phyloP scores from a whole-genome alignment of 2,888 invertebrate species.

The Xanthorhoe spadicearia region DNA sequence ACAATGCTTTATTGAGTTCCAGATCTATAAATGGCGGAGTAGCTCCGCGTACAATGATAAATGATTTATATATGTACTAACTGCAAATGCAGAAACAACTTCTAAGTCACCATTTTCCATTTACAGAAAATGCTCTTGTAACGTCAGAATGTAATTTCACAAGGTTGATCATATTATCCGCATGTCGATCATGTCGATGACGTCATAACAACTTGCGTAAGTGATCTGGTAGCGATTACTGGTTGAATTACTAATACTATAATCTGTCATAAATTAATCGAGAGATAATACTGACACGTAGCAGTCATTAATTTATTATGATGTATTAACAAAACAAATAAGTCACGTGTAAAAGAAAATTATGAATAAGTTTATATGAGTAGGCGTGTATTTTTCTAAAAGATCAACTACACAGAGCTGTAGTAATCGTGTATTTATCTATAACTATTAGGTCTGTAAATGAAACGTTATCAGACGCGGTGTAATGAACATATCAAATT shows the following conservation, averaged over 20 bases:
- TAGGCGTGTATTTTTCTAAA: too few relatives aligned
- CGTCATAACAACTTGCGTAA: conserved; percentile 18
- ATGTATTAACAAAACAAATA: neutral
- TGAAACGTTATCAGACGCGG: conserved; percentile 2
- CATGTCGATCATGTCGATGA: conserved; percentile 31
- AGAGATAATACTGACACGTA: conserved; percentile 12
- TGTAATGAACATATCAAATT: conserved; percentile 1
- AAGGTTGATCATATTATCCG: conserved; percentile 20
- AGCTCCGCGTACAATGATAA: conserved; percentile 12
- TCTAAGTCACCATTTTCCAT: neutral
- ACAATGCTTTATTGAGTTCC: conserved; percentile 17
- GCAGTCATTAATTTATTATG: conserved; percentile 1
- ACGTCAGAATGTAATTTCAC: conserved; percentile 9
- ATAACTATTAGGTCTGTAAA: neutral
- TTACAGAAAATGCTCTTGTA: conserved; percentile 1
- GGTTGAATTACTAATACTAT: conserved; percentile 18
- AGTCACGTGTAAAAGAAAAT: neutral
- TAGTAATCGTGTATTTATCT: too few relatives aligned
- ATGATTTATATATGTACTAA: neutral
- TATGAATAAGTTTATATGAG: neutral
- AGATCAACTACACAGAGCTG: too few relatives aligned
- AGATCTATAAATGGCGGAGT: conserved; percentile 16
- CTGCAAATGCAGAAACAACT: neutral
- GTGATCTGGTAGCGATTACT: conserved; percentile 40
- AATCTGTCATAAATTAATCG: conserved; percentile 40